Conservation (phyloP, 2,113 vertebrate species). For the Oryctolagus cuniculus region mOryCun1.1 NC_091443.1:39699001-39699500, state of each 20-base stretch:
- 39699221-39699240: background rate
- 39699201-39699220: background rate
- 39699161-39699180: background rate
- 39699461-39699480: background rate
- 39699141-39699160: background rate
- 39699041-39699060: background rate
- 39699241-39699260: background rate
- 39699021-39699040: background rate
- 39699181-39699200: background rate
- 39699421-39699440: background rate
- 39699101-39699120: background rate
- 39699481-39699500: background rate
- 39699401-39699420: background rate
- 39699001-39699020: background rate
- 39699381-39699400: background rate
- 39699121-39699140: background rate
- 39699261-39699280: background rate
- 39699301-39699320: too few species aligned
- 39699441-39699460: background rate
- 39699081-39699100: background rate
- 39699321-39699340: too few species aligned
- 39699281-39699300: too few species aligned
- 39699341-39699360: too few species aligned
- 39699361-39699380: conserved; percentile 12
- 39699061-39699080: background rate